Conservation (phyloP, 2,888 invertebrate species). For the Pogonocherus hispidulus region DNA sequence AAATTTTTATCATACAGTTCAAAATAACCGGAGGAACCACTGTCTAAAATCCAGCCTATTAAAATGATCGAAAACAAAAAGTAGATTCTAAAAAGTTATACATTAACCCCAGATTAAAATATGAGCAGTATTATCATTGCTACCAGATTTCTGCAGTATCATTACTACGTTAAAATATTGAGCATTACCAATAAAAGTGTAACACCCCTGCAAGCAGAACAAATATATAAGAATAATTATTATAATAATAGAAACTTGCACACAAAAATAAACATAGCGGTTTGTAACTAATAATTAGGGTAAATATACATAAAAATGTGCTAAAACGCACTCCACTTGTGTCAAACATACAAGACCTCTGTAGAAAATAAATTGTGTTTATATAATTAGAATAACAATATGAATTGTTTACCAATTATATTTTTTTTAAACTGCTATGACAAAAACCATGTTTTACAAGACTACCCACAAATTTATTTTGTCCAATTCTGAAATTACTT, state of each 20-base stretch:
- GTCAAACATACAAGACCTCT: constrained; percentile 37
- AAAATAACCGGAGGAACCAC: constrained; percentile 39
- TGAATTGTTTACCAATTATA: too few species aligned
- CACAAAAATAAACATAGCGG: constrained; percentile 64
- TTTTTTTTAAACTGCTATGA: too few species aligned
- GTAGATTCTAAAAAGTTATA: constrained; percentile 37
- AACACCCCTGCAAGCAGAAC: constrained; percentile 64
- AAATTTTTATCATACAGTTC: constrained; percentile 52
- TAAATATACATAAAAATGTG: constrained; percentile 50
- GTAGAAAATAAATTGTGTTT: too few species aligned
- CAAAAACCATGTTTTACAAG: too few species aligned
- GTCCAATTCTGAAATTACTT: too few species aligned
- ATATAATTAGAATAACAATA: too few species aligned
- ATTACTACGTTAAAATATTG: constrained; percentile 45
- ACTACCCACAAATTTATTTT: too few species aligned
- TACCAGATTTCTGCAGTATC: constrained; percentile 38
- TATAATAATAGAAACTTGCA: constrained; percentile 63
- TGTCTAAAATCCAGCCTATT: constrained; percentile 54
- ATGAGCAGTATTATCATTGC: constrained; percentile 38
- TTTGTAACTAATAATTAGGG: constrained; percentile 53
- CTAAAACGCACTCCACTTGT: constrained; percentile 60
- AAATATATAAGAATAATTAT: constrained; percentile 56
- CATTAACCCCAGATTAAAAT: constrained; percentile 47
- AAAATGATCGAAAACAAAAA: constrained; percentile 39
- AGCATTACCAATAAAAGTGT: constrained; percentile 55